A percentile compares a stretch with the other conserved stretches of the same genome.
phyloP scores from a whole-genome alignment of 2,113 vertebrate species.

The Pholis gunnellus region DNA sequence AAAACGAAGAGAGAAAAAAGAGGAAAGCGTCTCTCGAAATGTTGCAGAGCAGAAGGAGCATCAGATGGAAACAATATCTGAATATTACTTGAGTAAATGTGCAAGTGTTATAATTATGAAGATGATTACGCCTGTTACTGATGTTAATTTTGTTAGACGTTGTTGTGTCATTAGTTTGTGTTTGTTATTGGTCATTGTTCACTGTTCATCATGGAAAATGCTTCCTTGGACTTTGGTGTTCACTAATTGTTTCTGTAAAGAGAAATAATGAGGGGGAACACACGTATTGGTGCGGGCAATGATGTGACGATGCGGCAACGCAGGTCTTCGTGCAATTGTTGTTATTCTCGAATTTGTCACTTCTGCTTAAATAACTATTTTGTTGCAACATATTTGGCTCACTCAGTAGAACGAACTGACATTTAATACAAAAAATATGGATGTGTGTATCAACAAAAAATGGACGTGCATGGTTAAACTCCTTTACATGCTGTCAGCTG shows the following conservation, averaged over 20 bases:
- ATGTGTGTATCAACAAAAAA: background rate
- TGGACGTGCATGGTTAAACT: background rate
- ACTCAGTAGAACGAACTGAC: background rate
- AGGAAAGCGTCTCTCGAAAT: background rate
- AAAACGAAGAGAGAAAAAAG: conserved; percentile 36
- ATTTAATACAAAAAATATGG: background rate
- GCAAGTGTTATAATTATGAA: background rate
- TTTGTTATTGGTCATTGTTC: conserved; percentile 2
- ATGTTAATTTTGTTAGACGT: conserved; percentile 16
- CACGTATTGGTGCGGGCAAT: background rate
- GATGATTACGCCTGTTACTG: conserved; percentile 5
- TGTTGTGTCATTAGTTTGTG: conserved; percentile 33
- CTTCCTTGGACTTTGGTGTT: conserved; percentile 2
- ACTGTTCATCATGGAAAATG: background rate
- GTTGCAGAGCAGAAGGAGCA: background rate
- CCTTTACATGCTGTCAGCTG: conserved; percentile 14
- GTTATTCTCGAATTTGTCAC: background rate
- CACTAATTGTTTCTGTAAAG: conserved; percentile 18
- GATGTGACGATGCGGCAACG: background rate
- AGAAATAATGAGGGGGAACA: background rate
- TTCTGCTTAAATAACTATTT: no score
- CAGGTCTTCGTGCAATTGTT: no score
- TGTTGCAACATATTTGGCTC: background rate
- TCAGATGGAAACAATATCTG: background rate
- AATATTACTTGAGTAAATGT: background rate